Base-by-base conservation (phyloP, 2,113 vertebrate species). In the Colinus virginianus region DNA sequence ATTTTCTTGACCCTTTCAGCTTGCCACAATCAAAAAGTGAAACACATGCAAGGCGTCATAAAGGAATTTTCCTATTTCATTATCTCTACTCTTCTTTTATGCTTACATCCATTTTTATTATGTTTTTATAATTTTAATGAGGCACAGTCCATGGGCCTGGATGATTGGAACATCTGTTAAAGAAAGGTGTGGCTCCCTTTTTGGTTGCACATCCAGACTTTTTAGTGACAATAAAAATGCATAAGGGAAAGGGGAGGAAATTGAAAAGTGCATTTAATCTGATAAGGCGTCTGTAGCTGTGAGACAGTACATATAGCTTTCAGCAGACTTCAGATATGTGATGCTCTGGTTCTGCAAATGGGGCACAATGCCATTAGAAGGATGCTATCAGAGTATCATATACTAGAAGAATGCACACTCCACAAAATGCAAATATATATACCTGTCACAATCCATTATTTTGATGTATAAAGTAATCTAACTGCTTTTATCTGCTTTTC, bases 371-470 rank as follows among this genome's bases (percentile, higher is more conserved):
- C 42, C 34, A 38, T 28, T 78, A 55, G 61, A 86, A 67, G 22
- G 61, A 42, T 42, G 13, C 49, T 22, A 1, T 17, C 23, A 25
- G 38, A 70, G 16, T 74, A 49, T 84, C 59, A 55, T 55, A 30
- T 40, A n/a, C 32, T 56, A 61, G 69, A 22, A 75, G 38, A 78
- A 48, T 45, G 48, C n/a, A 71, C 34, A 42, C 56, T 51, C 25
- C 26, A 67, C 53, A 36, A 87, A 87, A 72, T 84, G n/a, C 30
- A 82, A 87, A 91, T 87, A 89, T 62, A 72, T 94, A 53, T 76
- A 77, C 26, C 59, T 92, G 90, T 79, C 84, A 62, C 4, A 48
- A 76, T 69, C 55, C 63, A 42, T 92, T 91, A 91, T 58, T 89
- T 62, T 91, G 58, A 87, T 79, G 36, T 49, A 36, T 56, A 23